These are phyloP conservation scores for Erebia palarica DNA, from an alignment of 2,888 invertebrate genomes.

Conservation along the genomic window DNA sequence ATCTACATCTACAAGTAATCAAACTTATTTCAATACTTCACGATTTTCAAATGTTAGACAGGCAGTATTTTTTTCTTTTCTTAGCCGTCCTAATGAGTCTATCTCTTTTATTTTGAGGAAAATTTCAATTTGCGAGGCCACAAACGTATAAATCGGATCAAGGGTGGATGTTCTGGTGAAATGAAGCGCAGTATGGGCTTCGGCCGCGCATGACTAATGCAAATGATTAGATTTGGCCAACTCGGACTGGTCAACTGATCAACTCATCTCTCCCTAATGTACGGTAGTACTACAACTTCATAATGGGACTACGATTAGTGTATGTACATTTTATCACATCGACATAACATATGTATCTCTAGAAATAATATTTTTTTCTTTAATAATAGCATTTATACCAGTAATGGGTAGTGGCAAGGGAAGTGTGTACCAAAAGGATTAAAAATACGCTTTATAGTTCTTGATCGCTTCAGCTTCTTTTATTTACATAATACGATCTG, in stretches of 20 bases:
- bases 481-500: too few species aligned
- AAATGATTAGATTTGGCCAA: conserved; percentile 78
- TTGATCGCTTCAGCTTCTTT: too few species aligned
- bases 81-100: conserved; percentile 33
- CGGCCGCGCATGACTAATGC: conserved; percentile 70
- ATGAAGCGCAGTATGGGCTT: conserved; percentile 75
- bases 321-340: too few species aligned
- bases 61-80: conserved; percentile 24
- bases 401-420: too few species aligned
- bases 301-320: too few species aligned
- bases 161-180: conserved; percentile 64
- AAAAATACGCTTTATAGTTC: too few species aligned
- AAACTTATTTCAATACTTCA: neutral
- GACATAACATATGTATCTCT: too few species aligned
- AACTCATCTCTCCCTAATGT: conserved; percentile 55
- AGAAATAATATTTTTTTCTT: too few species aligned
- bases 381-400: too few species aligned
- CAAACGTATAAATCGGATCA: conserved; percentile 57
- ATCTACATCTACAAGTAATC: neutral
- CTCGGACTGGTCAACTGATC: conserved; percentile 72
- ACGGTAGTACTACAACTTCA: conserved; percentile 31
- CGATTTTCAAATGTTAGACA: neutral
- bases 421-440: too few species aligned
- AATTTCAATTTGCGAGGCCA: conserved; percentile 47
- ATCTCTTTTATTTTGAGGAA: conserved; percentile 38